Percentiles rank a stretch among this genome's conserved stretches.
Conservation (phyloP, 37 sponge, comb jelly and placozoan species). For the Petrosia ficiformis region DNA sequence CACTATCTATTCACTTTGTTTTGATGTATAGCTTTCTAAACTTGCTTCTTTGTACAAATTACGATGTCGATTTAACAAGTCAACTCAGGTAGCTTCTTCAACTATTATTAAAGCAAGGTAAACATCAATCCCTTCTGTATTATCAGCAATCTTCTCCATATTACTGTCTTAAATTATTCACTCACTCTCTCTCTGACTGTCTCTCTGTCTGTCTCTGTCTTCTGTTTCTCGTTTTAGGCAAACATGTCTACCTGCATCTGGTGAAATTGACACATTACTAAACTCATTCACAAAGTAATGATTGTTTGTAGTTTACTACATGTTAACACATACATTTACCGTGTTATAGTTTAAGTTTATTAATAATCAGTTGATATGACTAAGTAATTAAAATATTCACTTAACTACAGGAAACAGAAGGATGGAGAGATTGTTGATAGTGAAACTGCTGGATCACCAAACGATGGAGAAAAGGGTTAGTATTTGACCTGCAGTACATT, state of each 20-base stretch:
- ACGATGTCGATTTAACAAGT: constrained; percentile 74
- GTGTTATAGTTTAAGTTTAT: no score
- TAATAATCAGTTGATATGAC: no score
- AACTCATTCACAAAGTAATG: constrained; percentile 44
- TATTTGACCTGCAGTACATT: no score
- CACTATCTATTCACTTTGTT: no score
- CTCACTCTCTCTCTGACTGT: no score
- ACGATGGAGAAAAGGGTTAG: no score
- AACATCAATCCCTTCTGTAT: neutral
- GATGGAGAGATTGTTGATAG: neutral
- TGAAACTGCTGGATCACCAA: no score
- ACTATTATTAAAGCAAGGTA: constrained; percentile 79
- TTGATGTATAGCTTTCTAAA: constrained; percentile 55
- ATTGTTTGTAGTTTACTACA: neutral
- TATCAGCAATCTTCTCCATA: no score
- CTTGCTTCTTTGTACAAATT: constrained; percentile 78
- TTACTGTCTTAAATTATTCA: no score
- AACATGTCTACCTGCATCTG: constrained; percentile 64
- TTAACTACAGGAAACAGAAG: neutral
- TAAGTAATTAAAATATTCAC: neutral
- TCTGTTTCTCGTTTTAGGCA: constrained; percentile 35
- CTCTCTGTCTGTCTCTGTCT: no score
- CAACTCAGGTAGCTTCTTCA: constrained; percentile 52
- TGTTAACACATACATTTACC: no score
- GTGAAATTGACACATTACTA: constrained; percentile 74